Base-by-base conservation (phyloP, 2,797 vertebrate genomes). In the Pipistrellus kuhlii region DNA sequence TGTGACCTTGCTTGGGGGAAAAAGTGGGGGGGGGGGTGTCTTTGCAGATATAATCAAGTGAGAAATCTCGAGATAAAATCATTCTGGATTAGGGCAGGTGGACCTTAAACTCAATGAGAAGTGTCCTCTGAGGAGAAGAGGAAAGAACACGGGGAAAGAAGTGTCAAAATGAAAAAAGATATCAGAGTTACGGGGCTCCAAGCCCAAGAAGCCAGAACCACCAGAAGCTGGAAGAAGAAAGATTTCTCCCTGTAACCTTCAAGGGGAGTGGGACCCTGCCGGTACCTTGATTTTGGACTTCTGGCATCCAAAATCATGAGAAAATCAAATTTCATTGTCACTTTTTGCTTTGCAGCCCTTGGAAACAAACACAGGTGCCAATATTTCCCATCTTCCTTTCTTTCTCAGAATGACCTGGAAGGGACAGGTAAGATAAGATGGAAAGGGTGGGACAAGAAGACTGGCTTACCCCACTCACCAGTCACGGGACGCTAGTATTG, bases 151-250 rank as follows among this genome's bases (percentile, higher is more conserved):
- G 25, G 2, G 25, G 6, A 44, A 27, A 27, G 27, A n/a, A 4
- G 8, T 0, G 5, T 8, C 41, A 57, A 21, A 35, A 62, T 5
- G 2, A 8, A 44, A 57, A 17, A 2, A 9, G 25, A 12, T 21
- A 8, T 5, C 1, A 4, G 4, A 25, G 7, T 3, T 9, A 20
- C 0, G 1, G 18, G n/a, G 41, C 30, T 44, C 2, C 11, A 11
- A 27, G 57, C 51, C 38, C 9, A 8, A 27, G 35, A 44, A 8
- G 11, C 13, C 14, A 8, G 20, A 25, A 27, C 12, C n/a, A 11
- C 14, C 11, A n/a, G n/a, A 14, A 68, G 44, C 18, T 27, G 41
- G 32, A 53, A 57, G 51, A 59, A 18, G 30, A 30, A 11, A 32
- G 8, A 3, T 6, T 20, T 21, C 51, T 23, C 30, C 15, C 10